These are phyloP conservation scores for Chionis minor DNA, from an alignment of 2,113 vertebrate genomes.

Conservation along the genomic window DNA sequence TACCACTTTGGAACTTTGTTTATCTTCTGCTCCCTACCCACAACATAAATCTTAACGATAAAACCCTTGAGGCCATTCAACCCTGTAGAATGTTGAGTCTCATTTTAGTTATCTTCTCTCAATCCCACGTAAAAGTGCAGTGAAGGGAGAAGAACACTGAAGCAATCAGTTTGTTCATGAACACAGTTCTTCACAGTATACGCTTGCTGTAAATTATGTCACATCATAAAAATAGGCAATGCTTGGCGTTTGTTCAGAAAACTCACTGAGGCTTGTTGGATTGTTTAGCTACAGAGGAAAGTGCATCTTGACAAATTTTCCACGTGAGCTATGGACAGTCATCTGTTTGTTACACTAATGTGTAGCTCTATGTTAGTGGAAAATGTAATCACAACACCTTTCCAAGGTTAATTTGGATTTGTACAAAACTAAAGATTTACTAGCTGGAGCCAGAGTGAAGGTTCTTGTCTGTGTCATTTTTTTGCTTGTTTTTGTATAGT, in stretches of 20 bases:
- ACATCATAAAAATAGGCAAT: not conserved
- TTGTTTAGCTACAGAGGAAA: not conserved
- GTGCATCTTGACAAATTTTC: not conserved
- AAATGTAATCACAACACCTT: not conserved
- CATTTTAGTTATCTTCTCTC: not conserved
- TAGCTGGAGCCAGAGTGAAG: not conserved
- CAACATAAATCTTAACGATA: not conserved
- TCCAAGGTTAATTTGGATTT: not conserved
- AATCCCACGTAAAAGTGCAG: not conserved
- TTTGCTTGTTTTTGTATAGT: not conserved
- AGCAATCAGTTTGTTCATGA: not conserved
- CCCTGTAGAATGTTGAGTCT: not conserved
- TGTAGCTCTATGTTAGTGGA: not conserved
- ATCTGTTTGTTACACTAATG: not conserved
- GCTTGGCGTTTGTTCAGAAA: not conserved
- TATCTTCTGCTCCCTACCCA: not conserved
- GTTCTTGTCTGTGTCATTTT: not conserved
- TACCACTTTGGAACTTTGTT: not conserved
- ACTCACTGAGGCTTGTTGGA: not conserved
- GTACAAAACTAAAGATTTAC: not conserved
- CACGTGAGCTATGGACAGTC: not conserved
- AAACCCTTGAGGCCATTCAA: not conserved
- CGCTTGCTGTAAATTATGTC: not conserved
- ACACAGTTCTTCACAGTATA: not conserved
- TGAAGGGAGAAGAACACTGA: not conserved